Percentiles rank a stretch among this genome's conserved stretches.
Conservation (phyloP, 2,797 vertebrate species). For the Parauchenoglanis punctatus region DNA sequence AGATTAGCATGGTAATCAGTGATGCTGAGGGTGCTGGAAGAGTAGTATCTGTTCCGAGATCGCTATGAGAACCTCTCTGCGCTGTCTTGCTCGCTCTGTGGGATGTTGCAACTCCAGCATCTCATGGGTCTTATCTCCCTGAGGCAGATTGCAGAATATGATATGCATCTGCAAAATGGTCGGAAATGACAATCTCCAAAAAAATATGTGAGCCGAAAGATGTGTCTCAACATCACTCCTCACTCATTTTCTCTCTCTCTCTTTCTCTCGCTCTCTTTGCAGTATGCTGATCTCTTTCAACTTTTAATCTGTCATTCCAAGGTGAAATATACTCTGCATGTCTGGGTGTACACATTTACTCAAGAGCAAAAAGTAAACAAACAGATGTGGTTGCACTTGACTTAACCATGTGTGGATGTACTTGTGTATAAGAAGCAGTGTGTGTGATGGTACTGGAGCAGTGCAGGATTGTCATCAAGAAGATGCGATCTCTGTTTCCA, state of each 20-base stretch:
- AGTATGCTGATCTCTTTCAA: constrained; percentile 43
- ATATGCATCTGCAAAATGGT: constrained; percentile 85
- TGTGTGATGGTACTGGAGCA: constrained; percentile 50
- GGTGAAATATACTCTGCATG: constrained; percentile 40
- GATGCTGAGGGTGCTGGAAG: constrained; percentile 62
- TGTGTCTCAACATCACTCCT: constrained; percentile 66
- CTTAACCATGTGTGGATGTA: constrained; percentile 19
- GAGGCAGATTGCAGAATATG: constrained; percentile 78
- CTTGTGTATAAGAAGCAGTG: constrained; percentile 33
- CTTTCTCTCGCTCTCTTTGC: constrained; percentile 3
- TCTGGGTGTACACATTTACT: constrained; percentile 5
- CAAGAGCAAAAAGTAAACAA: constrained; percentile 23
- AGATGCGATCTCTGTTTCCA: constrained; percentile 55
- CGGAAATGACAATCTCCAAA: constrained; percentile 79
- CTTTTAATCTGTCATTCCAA: constrained; percentile 46
- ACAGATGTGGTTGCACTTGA: constrained; percentile 9
- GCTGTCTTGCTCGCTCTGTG: constrained; percentile 75
- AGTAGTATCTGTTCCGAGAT: constrained; percentile 73
- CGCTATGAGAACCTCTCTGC: constrained; percentile 73
- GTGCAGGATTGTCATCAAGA: constrained; percentile 71
- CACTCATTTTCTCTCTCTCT: constrained; percentile 37
- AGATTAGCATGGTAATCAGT: constrained; percentile 62
- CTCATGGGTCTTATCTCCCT: constrained; percentile 79
- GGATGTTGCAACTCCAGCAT: constrained; percentile 83
- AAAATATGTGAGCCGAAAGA: constrained; percentile 71